These are phyloP conservation scores for Clarias gariepinus DNA, from an alignment of 2,113 vertebrate genomes.

Conservation along the genomic window DNA sequence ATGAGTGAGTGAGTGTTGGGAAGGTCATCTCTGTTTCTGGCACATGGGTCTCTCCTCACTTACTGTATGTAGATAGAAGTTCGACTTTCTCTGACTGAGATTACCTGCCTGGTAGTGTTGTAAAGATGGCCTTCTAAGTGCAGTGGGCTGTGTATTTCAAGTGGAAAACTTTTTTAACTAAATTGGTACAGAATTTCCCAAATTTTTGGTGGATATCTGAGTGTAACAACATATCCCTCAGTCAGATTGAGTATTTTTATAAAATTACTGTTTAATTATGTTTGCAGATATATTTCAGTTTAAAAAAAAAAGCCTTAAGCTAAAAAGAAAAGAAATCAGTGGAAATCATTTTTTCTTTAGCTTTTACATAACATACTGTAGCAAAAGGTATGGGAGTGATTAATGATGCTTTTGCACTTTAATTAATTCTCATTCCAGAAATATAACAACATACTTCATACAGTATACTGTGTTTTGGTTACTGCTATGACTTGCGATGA, in stretches of 20 bases:
- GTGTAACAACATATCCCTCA: background rate
- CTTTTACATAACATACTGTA: background rate
- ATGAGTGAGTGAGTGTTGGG: background rate
- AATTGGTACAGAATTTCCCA: background rate
- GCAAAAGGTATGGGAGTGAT: background rate
- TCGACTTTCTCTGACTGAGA: background rate
- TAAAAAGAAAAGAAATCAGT: background rate
- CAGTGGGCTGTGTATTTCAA: too few relatives aligned
- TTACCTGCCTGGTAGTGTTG: background rate
- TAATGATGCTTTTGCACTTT: background rate
- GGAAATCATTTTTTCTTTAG: background rate
- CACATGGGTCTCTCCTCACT: background rate
- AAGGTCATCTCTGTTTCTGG: background rate
- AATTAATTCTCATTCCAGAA: background rate
- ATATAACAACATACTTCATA: background rate
- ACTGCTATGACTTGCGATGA: background rate
- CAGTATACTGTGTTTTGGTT: constrained; percentile 1
- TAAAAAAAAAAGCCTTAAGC: background rate
- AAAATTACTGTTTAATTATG: background rate
- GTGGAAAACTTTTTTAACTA: too few relatives aligned
- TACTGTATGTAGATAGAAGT: too few relatives aligned
- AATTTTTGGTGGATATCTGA: background rate
- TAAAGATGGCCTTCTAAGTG: background rate
- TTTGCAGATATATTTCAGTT: background rate
- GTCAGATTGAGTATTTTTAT: background rate